These are phyloP conservation scores for Coranthus polyacanthus DNA, from an alignment of 2,797 vertebrate species.

Conservation along the genomic window DNA sequence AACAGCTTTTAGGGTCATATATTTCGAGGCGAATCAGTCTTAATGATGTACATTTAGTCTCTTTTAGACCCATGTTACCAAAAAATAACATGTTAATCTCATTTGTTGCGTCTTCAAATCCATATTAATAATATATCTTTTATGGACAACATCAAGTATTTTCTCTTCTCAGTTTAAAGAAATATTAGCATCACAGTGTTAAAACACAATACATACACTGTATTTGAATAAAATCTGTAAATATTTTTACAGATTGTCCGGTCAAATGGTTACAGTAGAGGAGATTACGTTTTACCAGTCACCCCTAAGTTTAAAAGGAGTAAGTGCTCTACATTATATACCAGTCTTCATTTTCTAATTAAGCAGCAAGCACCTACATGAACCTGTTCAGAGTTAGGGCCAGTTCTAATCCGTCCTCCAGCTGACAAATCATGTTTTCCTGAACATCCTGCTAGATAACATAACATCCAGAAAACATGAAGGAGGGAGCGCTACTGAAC, in stretches of 20 bases:
- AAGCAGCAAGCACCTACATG: conserved; percentile 45
- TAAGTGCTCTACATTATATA: conserved; percentile 37
- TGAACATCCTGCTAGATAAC: no score
- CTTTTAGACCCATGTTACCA: conserved; percentile 39
- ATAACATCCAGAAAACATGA: conserved; percentile 12
- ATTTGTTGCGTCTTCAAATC: conserved; percentile 33
- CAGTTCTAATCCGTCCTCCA: conserved; percentile 18
- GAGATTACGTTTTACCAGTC: conserved; percentile 25
- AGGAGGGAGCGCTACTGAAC: conserved; percentile 8
- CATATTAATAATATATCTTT: conserved; percentile 42
- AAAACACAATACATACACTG: conserved; percentile 64
- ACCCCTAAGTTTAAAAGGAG: conserved; percentile 47
- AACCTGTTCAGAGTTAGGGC: conserved; percentile 25
- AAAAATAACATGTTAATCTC: conserved; percentile 55
- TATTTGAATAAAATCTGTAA: conserved; percentile 53
- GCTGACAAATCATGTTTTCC: neutral
- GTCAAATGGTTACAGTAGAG: conserved; percentile 40
- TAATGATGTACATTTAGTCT: conserved; percentile 24
- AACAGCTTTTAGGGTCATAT: conserved; percentile 12
- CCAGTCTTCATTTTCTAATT: conserved; percentile 52
- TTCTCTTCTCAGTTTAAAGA: conserved; percentile 54
- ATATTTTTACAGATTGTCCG: conserved; percentile 42
- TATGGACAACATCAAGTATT: conserved; percentile 52
- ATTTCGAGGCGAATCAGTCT: conserved; percentile 17
- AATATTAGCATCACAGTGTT: conserved; percentile 54